Conservation (phyloP, 30 jellyfish, hydroid and myxozoan genomes). For the Chrysaora quinquecirrha region DNA sequence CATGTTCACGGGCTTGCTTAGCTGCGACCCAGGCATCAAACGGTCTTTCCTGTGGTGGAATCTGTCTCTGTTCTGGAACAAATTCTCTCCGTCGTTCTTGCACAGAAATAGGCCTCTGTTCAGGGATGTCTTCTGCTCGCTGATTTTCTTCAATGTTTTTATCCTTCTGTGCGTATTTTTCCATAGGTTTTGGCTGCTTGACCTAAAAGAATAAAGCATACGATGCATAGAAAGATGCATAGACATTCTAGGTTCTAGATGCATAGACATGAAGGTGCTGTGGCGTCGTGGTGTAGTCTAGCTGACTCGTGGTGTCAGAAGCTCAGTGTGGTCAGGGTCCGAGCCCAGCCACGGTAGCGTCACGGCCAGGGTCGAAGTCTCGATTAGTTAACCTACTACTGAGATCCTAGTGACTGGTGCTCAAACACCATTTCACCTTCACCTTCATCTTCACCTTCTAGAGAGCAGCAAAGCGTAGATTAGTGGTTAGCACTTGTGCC, state of each 20-base stretch:
- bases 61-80: slow-evolving; percentile 26
- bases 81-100: background rate
- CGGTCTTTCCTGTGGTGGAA: slow-evolving; percentile 55
- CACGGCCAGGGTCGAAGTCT: no score
- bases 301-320: no score
- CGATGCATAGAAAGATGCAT: background rate
- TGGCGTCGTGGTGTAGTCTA: no score
- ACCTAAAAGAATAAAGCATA: slow-evolving; percentile 8
- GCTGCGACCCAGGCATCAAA: slow-evolving; percentile 78
- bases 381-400: no score
- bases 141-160: slow-evolving; percentile 41
- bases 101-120: slow-evolving; percentile 57
- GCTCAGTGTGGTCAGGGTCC: no score
- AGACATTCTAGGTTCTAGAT: background rate
- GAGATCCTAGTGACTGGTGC: no score
- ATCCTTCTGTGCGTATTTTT: slow-evolving; percentile 61
- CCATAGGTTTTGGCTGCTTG: slow-evolving; percentile 71
- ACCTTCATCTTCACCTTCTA: no score
- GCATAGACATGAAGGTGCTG: no score
- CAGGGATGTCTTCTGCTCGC: slow-evolving; percentile 33
- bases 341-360: no score
- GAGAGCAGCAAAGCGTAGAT: no score
- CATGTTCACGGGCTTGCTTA: slow-evolving; percentile 61
- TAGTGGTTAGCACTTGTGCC: no score
- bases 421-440: no score